Base-by-base conservation (phyloP, 2,888 invertebrate genomes). In the Dryobota labecula region DNA sequence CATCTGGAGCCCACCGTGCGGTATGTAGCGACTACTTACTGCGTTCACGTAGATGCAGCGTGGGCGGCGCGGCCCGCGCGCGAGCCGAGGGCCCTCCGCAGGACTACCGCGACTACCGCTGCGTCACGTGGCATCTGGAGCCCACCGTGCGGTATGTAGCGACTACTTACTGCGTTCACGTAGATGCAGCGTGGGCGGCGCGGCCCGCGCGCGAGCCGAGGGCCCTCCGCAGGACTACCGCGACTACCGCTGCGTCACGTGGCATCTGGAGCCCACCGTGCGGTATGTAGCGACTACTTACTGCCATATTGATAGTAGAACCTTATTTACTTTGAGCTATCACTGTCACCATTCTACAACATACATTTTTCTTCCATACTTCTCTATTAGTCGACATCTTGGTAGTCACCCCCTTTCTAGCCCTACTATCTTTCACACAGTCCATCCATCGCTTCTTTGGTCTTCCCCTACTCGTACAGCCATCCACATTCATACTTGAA, bases 241-340 rank as follows among this genome's bases (percentile, higher is more conserved):
- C 0, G 78, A 47, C 71, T 74, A 74, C 58, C 73, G 67, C 74
- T 67, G 74, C 15, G 69, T 68, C 30, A 97, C 97, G 85, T 97
- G 97, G 73, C 97, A 98, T 7, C 71, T 74, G 0, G 73, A 74
- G 92, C 99, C 99, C 30, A 99, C 98, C 51, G 61, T 60, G 8
- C 13, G 36, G 36, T 36, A 5, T 36, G 36, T 36, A 36, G 36
- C 36, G 8, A 36, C 24, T 41, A 20, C 58, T 20, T 24, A 20
- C 24, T 36, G 1, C 5, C 8, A 18, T 24, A 57, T 36, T 8
- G 0, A 4, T 20, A 11, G 2, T 54, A 20, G 13, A 56, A 33
- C 33, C 7, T 56, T 33, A 56, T 56, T 33, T 15, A 33, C 33
- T 33, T 54, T 33, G 4, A n/a, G n/a, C 33, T 13, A n/a, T 15